Evolutionary conservation across 2,888 invertebrate genomes (phyloP).

Genomic region (Lithophane leautieri): DNA sequence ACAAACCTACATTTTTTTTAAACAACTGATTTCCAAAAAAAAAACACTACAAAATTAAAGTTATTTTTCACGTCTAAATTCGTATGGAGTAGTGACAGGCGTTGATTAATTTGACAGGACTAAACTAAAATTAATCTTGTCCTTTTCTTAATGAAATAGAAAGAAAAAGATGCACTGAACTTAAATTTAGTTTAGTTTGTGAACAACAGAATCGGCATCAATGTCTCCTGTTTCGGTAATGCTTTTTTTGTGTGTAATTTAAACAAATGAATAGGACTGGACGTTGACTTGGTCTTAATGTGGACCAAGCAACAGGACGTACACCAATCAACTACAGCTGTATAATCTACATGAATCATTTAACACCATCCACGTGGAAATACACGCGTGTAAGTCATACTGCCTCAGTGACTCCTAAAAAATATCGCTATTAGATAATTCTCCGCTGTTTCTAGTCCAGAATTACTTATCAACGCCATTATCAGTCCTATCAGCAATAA

Average conservation of each 20-base stretch:
- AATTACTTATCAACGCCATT: constrained; percentile 28
- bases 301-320: background rate
- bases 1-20: too few species aligned
- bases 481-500: constrained; percentile 38
- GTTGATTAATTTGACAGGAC: too few species aligned
- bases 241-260: background rate
- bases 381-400: background rate
- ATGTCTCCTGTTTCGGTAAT: background rate
- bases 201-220: too few species aligned
- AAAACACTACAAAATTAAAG: too few species aligned
- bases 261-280: background rate
- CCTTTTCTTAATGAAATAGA: too few species aligned
- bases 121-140: too few species aligned
- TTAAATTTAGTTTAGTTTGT: too few species aligned
- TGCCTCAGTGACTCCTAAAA: background rate
- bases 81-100: too few species aligned
- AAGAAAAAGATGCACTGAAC: too few species aligned
- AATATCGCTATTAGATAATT: constrained; percentile 4
- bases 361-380: constrained; percentile 2
- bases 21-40: too few species aligned
- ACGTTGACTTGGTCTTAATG: background rate
- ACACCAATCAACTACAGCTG: background rate
- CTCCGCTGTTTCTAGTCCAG: background rate
- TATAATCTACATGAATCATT: constrained; percentile 2
- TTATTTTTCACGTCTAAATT: too few species aligned